Base-by-base conservation (phyloP, 2,113 vertebrate genomes). In the Hemiprocne comata region DNA sequence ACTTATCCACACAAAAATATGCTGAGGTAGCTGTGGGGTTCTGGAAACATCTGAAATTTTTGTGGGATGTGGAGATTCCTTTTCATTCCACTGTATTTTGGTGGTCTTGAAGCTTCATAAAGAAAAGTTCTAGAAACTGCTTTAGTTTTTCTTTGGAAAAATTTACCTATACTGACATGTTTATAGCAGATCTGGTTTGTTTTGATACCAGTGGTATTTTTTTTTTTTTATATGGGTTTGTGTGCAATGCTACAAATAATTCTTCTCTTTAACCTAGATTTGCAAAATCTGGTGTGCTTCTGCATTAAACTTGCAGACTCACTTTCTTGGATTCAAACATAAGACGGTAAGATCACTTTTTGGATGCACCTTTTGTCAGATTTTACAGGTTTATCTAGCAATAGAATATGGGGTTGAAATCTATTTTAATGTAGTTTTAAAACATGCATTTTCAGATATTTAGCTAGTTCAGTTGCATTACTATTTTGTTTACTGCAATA, bases 211-310 rank as follows among this genome's bases (percentile, higher is more conserved):
- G 21, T 57, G 26, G 2, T 74, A 5, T 40, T 71, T 86, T 55
- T 91, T 89, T 34, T 71, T 86, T 67, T 89, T 89, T 33, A 33
- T 85, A 6, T 50, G 70, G 31, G 10, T 75, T 80, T 82, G 16
- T 44, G 18, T 91, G 53, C 53, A 75, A 23, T 54, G 50, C 28
- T 70, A 36, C 58, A 95, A 94, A 95, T 69, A 25, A 24, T 94
- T 86, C 10, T 62, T 57, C 38, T 90, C 34, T 94, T 91, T 83
- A 17, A 80, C 64, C 33, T 94, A 97, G 97, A 94, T 97, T 73
- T 97, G 97, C 92, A 96, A 97, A 91, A 89, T 97, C 72, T 91
- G 94, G 77, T 96, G 97, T 81, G 96, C 94, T 81, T 97, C 96
- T 65, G 94, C 96, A 7, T 42, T 97, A 23, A 96, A 97, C 89